Evolutionary conservation across 2,888 invertebrate genomes (phyloP), one percentile per base, ranked within the genome.

Genomic region (Taphrorychus bicolor): DNA sequence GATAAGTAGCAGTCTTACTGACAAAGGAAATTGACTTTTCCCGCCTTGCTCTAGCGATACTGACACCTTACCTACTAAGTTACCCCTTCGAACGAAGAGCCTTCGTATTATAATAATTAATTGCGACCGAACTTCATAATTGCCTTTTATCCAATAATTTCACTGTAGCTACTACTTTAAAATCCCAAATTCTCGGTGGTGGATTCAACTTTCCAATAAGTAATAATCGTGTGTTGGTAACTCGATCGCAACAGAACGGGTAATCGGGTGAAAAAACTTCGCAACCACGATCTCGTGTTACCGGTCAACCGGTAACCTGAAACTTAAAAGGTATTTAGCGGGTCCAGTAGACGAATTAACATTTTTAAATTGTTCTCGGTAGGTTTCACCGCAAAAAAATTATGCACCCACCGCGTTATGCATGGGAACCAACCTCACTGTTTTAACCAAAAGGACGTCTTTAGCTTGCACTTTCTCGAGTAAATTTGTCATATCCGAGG

Each of bases 261-360:
- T 69, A 69, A 69, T 69, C 69, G 64, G 59, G 64, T 52, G 69
- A 69, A 59, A 69, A 69, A 69, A 68, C 60, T 69, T 69, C 42
- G 60, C 69, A 59, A 69, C 69, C 69, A 48, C 63, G 58, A 58
- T 65, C 5, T 69, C 18, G 58, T 23, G 23, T 69, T 69, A 69
- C 69, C 61, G 48, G 22, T 21, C 49, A 24, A 59, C 24, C 22
- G 53, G 60, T 57, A 61, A 66, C 40, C n/a, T 52, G 21, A 61
- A 41, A 66, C 57, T 51, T 23, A 57, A 51, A 66, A 61, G 61
- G 61, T 66, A 66, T 69, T 69, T 64, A 69, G 57, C 69, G 51
- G 69, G 60, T 59, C 64, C 63, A 57, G 56, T 64, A 56, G 53
- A 51, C 64, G 45, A 59, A 66, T 66, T 68, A 59, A 53, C 53